Evolutionary conservation across 1,140 invertebrate genomes (phyloP), one percentile per base, ranked within the genome.

Genomic region (Laupala kohalensis): DNA sequence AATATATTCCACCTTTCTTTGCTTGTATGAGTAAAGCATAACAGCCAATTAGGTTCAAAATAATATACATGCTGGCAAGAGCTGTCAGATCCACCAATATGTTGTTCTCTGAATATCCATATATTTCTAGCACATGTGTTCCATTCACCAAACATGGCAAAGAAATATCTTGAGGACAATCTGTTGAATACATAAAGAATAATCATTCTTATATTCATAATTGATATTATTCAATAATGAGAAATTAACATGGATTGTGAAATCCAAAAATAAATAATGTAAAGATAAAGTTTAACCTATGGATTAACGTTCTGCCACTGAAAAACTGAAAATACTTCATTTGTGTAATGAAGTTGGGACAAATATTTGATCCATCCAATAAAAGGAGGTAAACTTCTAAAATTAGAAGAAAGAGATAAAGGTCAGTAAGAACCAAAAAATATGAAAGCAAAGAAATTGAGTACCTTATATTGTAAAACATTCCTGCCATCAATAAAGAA

Each of bases 341-440:
- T 84, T 13, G 78, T 78, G 75, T 84, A 86, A 65, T 81, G 81
- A 76, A 87, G 85, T 78, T 84, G 84, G 1, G 84, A 86, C 12
- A 85, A 53, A 74, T 85, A 86, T 75, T 85, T 82, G 15, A 86
- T 67, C 75, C 80, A 83, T 0, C 76, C 71, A 62, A 85, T 80
- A 68, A 83, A 86, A 5, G 73, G 74, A 0, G 84, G 84, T n/a
- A 84, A 73, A 5, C 79, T 78, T 25, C 78, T 53, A 53, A 53
- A 53, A 53, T 53, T 1, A 19, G 9, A 19, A 13, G 37, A 53
- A 53, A n/a, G n/a, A n/a, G n/a, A n/a, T n/a, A n/a, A n/a, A n/a
- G n/a, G n/a, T 26, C 65, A 26, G 12, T 26, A 25, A 66, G 27
- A 66, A 66, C 27, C 4, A 9, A 37, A 68, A 19, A 2, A 6